Evolutionary conservation across 2,113 vertebrate genomes (phyloP).

Genomic region (Typhlomys cinereus): DNA sequence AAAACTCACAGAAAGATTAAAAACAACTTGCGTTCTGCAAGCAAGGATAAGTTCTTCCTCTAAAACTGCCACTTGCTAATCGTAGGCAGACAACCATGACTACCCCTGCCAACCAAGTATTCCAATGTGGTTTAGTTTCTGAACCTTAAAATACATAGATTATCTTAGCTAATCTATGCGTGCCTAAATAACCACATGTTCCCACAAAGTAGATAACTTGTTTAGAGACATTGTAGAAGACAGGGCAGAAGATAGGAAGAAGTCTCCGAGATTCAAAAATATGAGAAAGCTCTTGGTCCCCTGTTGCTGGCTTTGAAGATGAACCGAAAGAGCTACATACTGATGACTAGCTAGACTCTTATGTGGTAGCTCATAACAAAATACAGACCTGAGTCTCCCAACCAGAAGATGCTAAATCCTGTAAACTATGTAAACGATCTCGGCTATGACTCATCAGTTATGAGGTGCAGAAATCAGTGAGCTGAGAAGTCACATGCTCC

Average conservation of each 20-base stretch:
- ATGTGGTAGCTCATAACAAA: neutral
- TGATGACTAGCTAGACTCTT: neutral
- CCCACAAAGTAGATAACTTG: neutral
- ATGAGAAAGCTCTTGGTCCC: neutral
- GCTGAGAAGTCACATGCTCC: conserved; percentile 1
- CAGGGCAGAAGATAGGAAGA: neutral
- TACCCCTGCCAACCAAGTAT: neutral
- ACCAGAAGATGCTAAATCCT: neutral
- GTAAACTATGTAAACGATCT: neutral
- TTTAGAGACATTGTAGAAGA: neutral
- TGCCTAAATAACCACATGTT: neutral
- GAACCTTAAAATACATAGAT: neutral
- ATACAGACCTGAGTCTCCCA: neutral
- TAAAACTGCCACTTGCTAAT: neutral
- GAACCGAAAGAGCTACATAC: neutral
- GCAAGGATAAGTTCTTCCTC: neutral
- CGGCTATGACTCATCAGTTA: conserved; percentile 48
- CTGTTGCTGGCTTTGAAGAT: neutral
- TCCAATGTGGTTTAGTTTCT: neutral
- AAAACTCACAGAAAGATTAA: neutral
- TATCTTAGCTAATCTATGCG: neutral
- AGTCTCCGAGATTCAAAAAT: neutral
- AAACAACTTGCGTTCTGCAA: neutral
- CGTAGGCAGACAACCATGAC: neutral
- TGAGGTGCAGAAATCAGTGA: conserved; percentile 37